Evolutionary conservation across 2,888 invertebrate species (phyloP).

Genomic region (Apodemia duryi): DNA sequence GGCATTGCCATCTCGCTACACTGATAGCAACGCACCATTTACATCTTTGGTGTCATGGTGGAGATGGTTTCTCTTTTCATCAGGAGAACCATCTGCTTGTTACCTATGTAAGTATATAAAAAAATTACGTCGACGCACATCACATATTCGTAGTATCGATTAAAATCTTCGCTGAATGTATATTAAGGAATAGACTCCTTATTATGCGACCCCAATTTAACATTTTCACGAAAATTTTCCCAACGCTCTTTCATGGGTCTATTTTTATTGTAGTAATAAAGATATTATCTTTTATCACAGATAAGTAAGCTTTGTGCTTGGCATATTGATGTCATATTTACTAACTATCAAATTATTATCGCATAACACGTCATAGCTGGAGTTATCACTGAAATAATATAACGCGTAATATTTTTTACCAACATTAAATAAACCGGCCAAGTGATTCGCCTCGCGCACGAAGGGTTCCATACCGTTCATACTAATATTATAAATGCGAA

Average conservation of each 20-base stretch:
- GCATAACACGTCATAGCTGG: not conserved
- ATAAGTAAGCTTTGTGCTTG: constrained; percentile 1
- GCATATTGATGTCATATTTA: constrained; percentile 12
- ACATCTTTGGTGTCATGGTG: too few relatives aligned
- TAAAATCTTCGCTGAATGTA: not conserved
- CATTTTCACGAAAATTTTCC: not conserved
- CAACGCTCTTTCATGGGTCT: not conserved
- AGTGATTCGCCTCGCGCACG: too few relatives aligned
- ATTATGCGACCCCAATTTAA: not conserved
- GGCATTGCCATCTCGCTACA: too few relatives aligned
- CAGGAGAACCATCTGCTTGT: too few relatives aligned
- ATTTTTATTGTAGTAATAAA: constrained; percentile 11
- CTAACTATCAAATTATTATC: constrained; percentile 1
- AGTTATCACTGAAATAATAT: constrained; percentile 2
- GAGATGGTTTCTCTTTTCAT: too few relatives aligned
- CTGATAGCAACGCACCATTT: too few relatives aligned
- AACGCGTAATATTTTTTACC: not conserved
- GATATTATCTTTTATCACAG: not conserved
- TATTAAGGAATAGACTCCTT: not conserved
- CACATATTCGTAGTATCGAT: too few relatives aligned
- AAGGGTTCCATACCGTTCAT: too few relatives aligned
- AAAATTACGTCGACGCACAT: too few relatives aligned
- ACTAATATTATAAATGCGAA: too few relatives aligned
- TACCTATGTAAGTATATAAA: too few relatives aligned
- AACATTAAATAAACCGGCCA: too few relatives aligned